Evolutionary conservation across 2,113 vertebrate species (phyloP), one percentile per base, ranked within the genome.

Genomic region (Danio rerio): DNA sequence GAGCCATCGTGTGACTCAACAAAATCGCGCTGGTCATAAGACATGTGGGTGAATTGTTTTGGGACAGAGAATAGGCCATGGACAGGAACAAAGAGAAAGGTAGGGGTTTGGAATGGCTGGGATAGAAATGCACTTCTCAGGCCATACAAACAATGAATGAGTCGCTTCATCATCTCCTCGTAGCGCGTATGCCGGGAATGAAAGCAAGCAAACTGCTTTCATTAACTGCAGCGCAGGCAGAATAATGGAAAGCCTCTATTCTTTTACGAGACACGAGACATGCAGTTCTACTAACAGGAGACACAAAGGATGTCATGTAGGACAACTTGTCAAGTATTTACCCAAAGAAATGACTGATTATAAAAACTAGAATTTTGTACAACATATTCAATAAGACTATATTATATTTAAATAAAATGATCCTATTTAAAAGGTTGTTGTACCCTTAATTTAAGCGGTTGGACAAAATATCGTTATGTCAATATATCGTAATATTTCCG

Each of bases 21-120:
- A 21, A 18, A n/a, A 18, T 20, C n/a, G 6, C n/a, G 61, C 12
- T 65, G 61, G 61, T 75, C 70, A 63, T 65, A 47, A n/a, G 70
- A 65, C 42, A 6, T 45, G 49, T 66, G 58, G 70, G 71, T 82
- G 72, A 21, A 40, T 45, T 50, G 62, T 58, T 68, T 56, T 63
- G 42, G 15, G 45, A 45, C 10, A 55, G 12, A 66, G 18, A 9
- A 6, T 7, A 20, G 0, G 49, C 9, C 20, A 58, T n/a, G 61
- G 56, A 15, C 5, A 21, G 16, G 21, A 78, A 65, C 76, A 65
- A 75, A 66, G 49, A 12, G 49, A 74, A 82, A 82, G 42, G 71
- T 56, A n/a, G 61, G 50, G 11, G 61, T 45, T 69, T 49, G 53
- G 16, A 76, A 69, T 20, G 71, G 42, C 18, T 56, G 40, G 55